Base-by-base conservation (phyloP, 2,888 invertebrate genomes). In the Zygogramma bicolorata region DNA sequence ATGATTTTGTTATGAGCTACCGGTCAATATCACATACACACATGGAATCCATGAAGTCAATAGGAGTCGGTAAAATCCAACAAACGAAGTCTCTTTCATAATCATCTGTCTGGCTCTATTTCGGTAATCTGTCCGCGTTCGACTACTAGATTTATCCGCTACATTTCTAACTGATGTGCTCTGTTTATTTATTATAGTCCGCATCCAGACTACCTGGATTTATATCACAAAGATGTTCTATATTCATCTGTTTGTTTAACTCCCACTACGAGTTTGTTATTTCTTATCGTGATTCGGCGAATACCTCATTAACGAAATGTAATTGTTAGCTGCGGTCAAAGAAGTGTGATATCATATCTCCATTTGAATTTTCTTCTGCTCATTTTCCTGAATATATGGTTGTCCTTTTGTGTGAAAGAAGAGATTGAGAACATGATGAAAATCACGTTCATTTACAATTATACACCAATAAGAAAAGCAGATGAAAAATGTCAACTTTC, bases 111-210 rank as follows among this genome's bases (percentile, higher is more conserved):
- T 34, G 46, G 29, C 27, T 61, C 62, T 66, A 66, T 70, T 70
- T 70, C 61, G 29, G 22, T 53, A 13, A 60, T 60, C 34, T 57
- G 15, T 46, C 58, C 49, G n/a, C n/a, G 65, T 68, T 29, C 60
- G 29, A 31, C 49, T 66, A 53, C 66, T 61, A 62, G 65, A 49
- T 73, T 68, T 71, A 65, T 65, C 60, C 69, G 71, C 68, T 68
- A 71, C 74, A 69, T 74, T 74, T 71, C 63, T 40, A 57, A 42
- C 53, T 57, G 66, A 38, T 53, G 20, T 34, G 74, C 71, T 74
- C 74, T 74, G 71, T 74, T 74, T 74, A 74, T 74, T 74, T 74
- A 74, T 71, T 74, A 74, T 68, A 74, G 65, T 69, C 63, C 46
- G 62, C 22, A 42, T 72, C 65, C 71, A 67, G 63, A 42, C 69